Evolutionary conservation across 2,797 vertebrate genomes (phyloP).

Genomic region (Phrynocephalus guinanensis): DNA sequence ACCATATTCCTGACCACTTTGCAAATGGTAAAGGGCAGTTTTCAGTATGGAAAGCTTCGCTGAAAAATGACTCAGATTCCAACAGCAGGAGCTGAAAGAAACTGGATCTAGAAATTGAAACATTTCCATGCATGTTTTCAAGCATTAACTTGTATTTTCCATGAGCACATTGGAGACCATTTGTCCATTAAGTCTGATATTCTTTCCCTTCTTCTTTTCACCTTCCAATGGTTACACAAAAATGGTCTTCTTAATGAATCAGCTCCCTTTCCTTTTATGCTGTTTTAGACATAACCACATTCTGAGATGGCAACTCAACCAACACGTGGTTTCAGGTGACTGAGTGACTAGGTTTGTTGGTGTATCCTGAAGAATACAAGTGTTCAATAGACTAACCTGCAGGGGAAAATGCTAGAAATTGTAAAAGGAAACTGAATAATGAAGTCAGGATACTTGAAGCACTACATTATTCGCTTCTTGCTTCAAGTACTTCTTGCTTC

Average conservation of each 20-base stretch:
- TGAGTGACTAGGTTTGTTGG: constrained; percentile 33
- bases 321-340: constrained; percentile 32
- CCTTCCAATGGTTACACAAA: constrained; percentile 54
- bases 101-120: constrained; percentile 34
- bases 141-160: constrained; percentile 34
- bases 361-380: constrained; percentile 27
- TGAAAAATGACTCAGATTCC: constrained; percentile 13
- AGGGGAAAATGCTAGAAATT: constrained; percentile 3
- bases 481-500: no score
- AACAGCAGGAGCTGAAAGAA: constrained; percentile 3
- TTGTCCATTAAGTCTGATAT: constrained; percentile 56
- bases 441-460: background rate
- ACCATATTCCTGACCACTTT: background rate
- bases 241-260: constrained; percentile 62
- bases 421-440: background rate
- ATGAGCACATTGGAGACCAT: constrained; percentile 55
- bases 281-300: constrained; percentile 24
- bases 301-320: constrained; percentile 48
- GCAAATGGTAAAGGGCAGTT: constrained; percentile 3
- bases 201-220: constrained; percentile 46
- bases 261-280: constrained; percentile 37
- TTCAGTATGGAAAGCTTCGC: constrained; percentile 17
- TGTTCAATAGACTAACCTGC: constrained; percentile 17
- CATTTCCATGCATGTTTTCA: constrained; percentile 26
- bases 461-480: no score